Percentiles rank a stretch among this genome's conserved stretches.
Conservation (phyloP, 2,888 invertebrate species). For the Synergus umbraculus region DNA sequence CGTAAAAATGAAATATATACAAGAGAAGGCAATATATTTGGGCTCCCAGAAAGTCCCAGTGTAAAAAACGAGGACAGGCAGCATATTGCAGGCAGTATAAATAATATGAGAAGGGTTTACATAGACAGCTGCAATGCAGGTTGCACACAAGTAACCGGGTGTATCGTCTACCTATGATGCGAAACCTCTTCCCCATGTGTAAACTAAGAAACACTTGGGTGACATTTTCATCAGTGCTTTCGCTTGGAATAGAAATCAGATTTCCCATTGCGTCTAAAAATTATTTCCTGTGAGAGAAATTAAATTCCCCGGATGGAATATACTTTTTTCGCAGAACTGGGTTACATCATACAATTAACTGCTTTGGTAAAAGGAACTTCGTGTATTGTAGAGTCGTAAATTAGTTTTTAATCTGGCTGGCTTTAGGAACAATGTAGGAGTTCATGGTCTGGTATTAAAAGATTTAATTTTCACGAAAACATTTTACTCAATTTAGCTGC, state of each 20-base stretch:
- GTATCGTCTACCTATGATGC: conserved; percentile 18
- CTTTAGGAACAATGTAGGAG: conserved; percentile 32
- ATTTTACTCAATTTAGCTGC: conserved; percentile 1
- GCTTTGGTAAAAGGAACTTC: conserved; percentile 1
- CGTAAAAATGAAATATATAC: background rate
- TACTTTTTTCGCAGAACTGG: conserved; percentile 15
- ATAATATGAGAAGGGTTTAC: conserved; percentile 30
- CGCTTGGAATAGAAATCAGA: background rate
- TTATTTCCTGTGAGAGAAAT: background rate
- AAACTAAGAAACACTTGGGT: background rate
- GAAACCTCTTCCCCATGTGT: conserved; percentile 5
- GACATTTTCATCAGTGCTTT: conserved; percentile 5
- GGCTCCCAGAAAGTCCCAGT: background rate
- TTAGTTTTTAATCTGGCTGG: conserved; percentile 37
- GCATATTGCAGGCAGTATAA: conserved; percentile 38
- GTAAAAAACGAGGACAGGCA: conserved; percentile 22
- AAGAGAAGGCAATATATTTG: background rate
- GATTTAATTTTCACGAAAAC: conserved; percentile 31
- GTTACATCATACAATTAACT: conserved; percentile 37
- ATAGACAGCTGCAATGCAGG: conserved; percentile 32
- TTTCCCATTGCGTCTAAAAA: background rate
- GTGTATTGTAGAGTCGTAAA: conserved; percentile 24
- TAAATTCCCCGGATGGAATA: background rate
- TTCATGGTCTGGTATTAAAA: conserved; percentile 34
- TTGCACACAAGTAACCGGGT: conserved; percentile 32